phyloP scores from a whole-genome alignment of 1,140 invertebrate species.

The Paraescarpia echinospica region DNA sequence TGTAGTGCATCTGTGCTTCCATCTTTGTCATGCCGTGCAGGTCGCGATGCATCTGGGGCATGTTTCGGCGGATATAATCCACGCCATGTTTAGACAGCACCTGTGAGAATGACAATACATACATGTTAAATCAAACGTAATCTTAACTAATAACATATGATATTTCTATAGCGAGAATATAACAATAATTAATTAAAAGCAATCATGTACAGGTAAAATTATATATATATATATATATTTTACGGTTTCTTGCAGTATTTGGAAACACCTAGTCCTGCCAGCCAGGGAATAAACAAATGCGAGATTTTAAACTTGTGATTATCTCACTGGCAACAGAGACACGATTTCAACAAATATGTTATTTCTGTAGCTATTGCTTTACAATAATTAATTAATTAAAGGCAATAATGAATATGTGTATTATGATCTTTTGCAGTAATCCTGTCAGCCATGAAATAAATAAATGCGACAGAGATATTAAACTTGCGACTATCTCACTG shows the following conservation, averaged over 20 bases:
- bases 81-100: conserved; percentile 65
- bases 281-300: background rate
- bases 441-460: no score
- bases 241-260: no score
- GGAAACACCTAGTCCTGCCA: no score
- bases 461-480: background rate
- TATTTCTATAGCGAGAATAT: no score
- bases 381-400: no score
- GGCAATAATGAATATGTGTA: no score
- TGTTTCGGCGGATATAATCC: conserved; percentile 64
- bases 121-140: background rate
- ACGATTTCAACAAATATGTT: no score
- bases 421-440: no score
- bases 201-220: no score
- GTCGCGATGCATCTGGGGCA: conserved; percentile 69
- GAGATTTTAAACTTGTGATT: background rate
- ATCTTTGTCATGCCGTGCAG: conserved; percentile 72
- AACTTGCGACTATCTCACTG: background rate
- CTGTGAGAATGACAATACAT: conserved; percentile 39
- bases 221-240: no score
- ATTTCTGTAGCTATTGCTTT: no score
- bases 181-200: no score
- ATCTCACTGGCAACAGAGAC: background rate
- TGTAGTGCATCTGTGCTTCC: conserved; percentile 73
- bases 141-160: background rate